These are phyloP conservation scores for Morpho achilles DNA, from an alignment of 2,888 invertebrate species.

Conservation along the genomic window DNA sequence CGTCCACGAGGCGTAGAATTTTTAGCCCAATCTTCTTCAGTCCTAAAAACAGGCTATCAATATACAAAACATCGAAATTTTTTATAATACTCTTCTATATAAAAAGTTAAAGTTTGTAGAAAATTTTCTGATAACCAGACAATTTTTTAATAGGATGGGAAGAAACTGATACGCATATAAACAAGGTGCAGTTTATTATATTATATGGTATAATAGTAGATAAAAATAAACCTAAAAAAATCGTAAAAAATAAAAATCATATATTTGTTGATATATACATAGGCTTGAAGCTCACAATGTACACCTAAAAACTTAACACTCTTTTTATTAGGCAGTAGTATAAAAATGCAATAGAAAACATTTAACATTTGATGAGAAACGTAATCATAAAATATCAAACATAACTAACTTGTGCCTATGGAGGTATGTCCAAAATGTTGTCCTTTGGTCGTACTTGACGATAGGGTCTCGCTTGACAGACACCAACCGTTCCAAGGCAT, in stretches of 20 bases:
- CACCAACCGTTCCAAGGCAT: slow-evolving; percentile 93
- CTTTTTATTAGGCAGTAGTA: no score
- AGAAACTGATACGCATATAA: not conserved
- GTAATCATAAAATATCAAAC: not conserved
- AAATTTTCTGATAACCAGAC: no score
- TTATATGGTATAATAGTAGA: no score
- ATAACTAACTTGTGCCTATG: slow-evolving; percentile 82
- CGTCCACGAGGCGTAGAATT: slow-evolving; percentile 44
- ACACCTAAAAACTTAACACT: no score
- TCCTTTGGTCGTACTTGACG: slow-evolving; percentile 93
- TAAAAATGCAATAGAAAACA: no score
- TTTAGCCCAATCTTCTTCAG: slow-evolving; percentile 67
- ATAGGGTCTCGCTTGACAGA: slow-evolving; percentile 91
- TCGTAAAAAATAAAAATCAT: no score
- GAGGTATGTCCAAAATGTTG: slow-evolving; percentile 97
- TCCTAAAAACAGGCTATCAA: slow-evolving; percentile 35
- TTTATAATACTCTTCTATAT: not conserved
- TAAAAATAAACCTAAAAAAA: no score
- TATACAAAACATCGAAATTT: no score
- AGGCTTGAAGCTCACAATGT: no score
- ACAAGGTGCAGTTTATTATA: not conserved
- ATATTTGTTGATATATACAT: no score
- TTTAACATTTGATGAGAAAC: no score
- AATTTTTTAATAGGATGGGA: no score
- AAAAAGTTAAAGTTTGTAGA: not conserved